Base-by-base conservation (phyloP, 2,797 vertebrate species). In the Darevskia nairensis region DNA sequence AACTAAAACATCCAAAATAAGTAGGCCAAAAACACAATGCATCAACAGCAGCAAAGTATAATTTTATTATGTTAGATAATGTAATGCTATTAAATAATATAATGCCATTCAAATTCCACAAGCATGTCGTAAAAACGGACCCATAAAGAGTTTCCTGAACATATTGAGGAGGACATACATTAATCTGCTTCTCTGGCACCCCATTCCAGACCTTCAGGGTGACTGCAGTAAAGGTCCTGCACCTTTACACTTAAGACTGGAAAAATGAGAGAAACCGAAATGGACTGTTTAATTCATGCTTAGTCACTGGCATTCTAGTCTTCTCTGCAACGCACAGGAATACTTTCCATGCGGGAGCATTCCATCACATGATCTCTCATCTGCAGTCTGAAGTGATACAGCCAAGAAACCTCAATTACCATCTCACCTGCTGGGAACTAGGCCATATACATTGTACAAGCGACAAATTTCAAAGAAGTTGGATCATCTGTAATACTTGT, bases 401-500 rank as follows among this genome's bases (percentile, higher is more conserved):
- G 21, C 35, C 11, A 35, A 71, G 55, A 35, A 80, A 86, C 61
- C 82, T 59, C 11, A 59, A 59, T 84, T 59, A 74, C 50, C 23
- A 25, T 32, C 21, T 82, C 78, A 39, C 41, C 77, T 32, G 15
- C 27, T 39, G n/a, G 75, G 21, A 88, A 72, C 11, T 64, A 66
- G 39, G 59, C 11, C 25, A 82, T 44, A 39, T 75, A 39, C 17
- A 88, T 85, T 91, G 35, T 82, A 72, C 74, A 46, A 23, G 55
- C 39, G 39, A 46, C 82, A 78, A 91, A 89, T 35, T 88, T 88
- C 25, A 88, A 82, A 86, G 76, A 88, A 82, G 5, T 55, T 80
- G n/a, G 32, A 41, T 55, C 3, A 19, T 68, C 72, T 85, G 80
- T 50, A 90, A 3, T 46, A 91, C 84, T 82, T 91, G 77, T 15